These are phyloP conservation scores for Aphelinus atriplicis DNA, from an alignment of 1,140 invertebrate species.

Conservation along the genomic window DNA sequence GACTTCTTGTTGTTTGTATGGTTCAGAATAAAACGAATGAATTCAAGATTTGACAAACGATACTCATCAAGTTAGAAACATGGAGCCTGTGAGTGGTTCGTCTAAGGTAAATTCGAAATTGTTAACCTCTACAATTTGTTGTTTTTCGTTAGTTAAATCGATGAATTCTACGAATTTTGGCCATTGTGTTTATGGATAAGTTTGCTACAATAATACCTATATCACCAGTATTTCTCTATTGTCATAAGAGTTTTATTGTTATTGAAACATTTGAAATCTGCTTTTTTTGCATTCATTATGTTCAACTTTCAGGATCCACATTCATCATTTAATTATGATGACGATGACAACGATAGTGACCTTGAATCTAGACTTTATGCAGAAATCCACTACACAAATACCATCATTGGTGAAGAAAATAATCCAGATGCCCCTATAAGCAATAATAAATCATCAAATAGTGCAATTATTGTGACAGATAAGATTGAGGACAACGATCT, in stretches of 20 bases:
- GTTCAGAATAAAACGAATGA: background rate
- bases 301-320: too few species aligned
- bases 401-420: conserved; percentile 21
- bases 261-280: background rate
- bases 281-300: conserved; percentile 2
- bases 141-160: background rate
- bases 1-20: background rate
- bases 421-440: background rate
- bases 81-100: conserved; percentile 1
- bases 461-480: background rate
- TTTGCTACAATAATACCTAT: background rate
- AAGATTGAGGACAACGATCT: background rate
- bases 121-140: conserved; percentile 8
- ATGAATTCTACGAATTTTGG: background rate
- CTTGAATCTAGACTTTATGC: conserved; percentile 52
- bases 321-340: conserved; percentile 26
- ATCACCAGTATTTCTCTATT: background rate
- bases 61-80: conserved; percentile 15
- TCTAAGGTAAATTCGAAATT: conserved; percentile 6
- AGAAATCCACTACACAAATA: conserved; percentile 51
- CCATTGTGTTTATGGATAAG: background rate
- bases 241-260: background rate
- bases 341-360: conserved; percentile 47
- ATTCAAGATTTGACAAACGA: background rate
- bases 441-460: background rate